Conservation (phyloP, 2,888 invertebrate genomes). For the Lathronympha strigana region DNA sequence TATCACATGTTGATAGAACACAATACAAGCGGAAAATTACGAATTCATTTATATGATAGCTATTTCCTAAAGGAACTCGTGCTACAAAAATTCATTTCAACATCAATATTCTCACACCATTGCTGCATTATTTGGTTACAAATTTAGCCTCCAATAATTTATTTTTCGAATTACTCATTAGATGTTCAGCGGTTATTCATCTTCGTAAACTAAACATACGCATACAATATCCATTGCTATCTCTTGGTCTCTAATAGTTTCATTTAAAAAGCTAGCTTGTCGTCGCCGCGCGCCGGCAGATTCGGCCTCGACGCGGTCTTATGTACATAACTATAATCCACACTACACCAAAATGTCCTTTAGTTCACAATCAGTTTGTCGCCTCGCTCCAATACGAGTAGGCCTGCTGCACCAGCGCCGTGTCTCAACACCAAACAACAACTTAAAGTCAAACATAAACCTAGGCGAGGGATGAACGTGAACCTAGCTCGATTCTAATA, state of each 20-base stretch:
- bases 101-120: conserved; percentile 1
- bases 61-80: background rate
- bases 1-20: conserved; percentile 64
- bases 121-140: conserved; percentile 7
- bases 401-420: conserved; percentile 55
- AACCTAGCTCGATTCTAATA: conserved; percentile 36
- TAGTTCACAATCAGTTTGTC: conserved; percentile 56
- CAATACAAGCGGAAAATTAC: conserved; percentile 49
- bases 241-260: background rate
- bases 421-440: conserved; percentile 47
- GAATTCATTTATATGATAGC: conserved; percentile 3
- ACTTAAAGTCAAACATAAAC: background rate
- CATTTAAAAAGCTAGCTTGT: background rate
- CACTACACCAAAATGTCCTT: conserved; percentile 40
- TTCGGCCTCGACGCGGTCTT: too few relatives aligned
- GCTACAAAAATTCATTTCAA: conserved; percentile 8
- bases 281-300: background rate
- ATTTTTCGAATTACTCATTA: conserved; percentile 9
- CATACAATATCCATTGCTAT: background rate
- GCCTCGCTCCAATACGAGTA: conserved; percentile 46
- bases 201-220: background rate
- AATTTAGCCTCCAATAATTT: conserved; percentile 27
- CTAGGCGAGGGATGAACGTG: conserved; percentile 10
- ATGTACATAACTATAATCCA: background rate
- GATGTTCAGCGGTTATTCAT: background rate